A percentile compares a stretch with the other conserved stretches of the same genome.
Evolutionary conservation across 2,888 invertebrate species (phyloP).

Genomic region (Alitta virens): DNA sequence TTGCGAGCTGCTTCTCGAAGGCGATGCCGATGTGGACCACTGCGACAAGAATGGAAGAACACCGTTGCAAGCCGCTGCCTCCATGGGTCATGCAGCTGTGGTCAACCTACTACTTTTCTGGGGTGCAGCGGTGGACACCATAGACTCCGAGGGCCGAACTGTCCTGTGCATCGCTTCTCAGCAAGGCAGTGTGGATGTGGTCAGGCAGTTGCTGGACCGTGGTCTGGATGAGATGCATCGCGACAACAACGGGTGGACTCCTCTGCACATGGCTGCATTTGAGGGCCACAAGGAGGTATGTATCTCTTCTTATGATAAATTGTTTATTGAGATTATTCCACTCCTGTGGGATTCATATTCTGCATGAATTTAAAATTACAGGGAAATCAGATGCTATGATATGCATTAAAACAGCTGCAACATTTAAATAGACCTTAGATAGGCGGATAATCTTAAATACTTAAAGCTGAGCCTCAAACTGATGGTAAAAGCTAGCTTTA

Average conservation of each 20-base stretch:
- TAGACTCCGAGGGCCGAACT: constrained; percentile 90
- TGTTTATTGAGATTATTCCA: too few relatives aligned
- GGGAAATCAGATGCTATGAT: too few relatives aligned
- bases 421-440: too few relatives aligned
- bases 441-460: too few relatives aligned
- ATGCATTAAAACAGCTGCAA: too few relatives aligned
- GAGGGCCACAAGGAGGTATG: constrained; percentile 86
- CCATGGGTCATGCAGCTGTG: constrained; percentile 84
- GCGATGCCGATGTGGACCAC: constrained; percentile 89
- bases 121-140: constrained; percentile 93
- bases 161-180: constrained; percentile 62
- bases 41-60: constrained; percentile 64
- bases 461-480: too few relatives aligned
- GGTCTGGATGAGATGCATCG: constrained; percentile 69
- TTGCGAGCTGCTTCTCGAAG: constrained; percentile 79
- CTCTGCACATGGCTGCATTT: constrained; percentile 92
- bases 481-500: too few relatives aligned
- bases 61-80: constrained; percentile 67
- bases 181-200: constrained; percentile 70
- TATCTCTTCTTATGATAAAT: background rate
- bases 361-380: too few relatives aligned
- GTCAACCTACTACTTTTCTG: constrained; percentile 85
- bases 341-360: too few relatives aligned
- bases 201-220: constrained; percentile 72
- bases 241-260: constrained; percentile 96